Percentiles rank a stretch among this genome's conserved stretches.
Evolutionary conservation across 1,140 invertebrate genomes (phyloP).

Genomic region (Drosophila bocqueti): DNA sequence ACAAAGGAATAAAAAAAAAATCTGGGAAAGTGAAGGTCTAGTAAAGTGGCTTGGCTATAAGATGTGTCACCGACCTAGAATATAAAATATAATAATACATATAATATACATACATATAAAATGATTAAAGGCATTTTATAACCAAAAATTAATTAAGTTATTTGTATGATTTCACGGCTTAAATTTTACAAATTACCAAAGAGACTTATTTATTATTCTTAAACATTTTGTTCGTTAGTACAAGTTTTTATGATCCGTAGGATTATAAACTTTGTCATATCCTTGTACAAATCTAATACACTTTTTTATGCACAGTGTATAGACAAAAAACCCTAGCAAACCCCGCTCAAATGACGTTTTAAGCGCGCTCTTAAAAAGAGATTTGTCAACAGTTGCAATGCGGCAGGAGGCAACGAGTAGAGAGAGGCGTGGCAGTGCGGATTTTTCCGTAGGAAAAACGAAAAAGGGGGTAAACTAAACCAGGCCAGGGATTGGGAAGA

Average conservation of each 20-base stretch:
- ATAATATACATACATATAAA: too few relatives aligned
- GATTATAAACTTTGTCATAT: too few relatives aligned
- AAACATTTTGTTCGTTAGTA: not conserved
- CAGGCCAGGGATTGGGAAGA: constrained; percentile 19
- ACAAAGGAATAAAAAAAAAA: constrained; percentile 24
- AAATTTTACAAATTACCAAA: not conserved
- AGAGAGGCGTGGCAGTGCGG: constrained; percentile 14
- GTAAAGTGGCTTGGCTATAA: not conserved
- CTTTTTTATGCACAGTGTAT: too few relatives aligned
- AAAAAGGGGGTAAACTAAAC: constrained; percentile 22
- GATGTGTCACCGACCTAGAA: not conserved
- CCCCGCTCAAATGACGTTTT: constrained; percentile 75
- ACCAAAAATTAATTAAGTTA: not conserved
- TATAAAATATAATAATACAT: too few relatives aligned
- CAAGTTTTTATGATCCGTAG: not conserved
- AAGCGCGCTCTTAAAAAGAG: constrained; percentile 83
- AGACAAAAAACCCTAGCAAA: constrained; percentile 18
- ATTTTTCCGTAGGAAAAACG: constrained; percentile 5
- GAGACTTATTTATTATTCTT: not conserved
- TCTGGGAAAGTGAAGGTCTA: constrained; percentile 1
- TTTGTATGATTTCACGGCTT: not conserved
- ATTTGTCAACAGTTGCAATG: constrained; percentile 83
- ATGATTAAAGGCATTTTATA: too few relatives aligned
- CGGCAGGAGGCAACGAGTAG: constrained; percentile 37
- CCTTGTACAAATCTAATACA: not conserved